Evolutionary conservation across 2,113 vertebrate species (phyloP).

Genomic region (Antechinus stuartii): DNA sequence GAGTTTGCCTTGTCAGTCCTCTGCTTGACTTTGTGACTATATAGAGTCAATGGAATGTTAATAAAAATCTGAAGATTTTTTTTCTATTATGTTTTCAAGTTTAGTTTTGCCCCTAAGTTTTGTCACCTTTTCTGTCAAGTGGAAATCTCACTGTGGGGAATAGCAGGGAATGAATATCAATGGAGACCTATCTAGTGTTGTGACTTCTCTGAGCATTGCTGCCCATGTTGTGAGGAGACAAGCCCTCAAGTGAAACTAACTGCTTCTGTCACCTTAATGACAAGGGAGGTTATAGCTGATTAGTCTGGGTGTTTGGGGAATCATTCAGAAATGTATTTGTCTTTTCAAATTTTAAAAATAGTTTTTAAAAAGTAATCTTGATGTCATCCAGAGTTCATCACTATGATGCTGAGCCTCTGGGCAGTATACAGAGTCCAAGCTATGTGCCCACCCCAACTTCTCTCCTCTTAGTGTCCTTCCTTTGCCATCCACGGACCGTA

Average conservation of each 20-base stretch:
- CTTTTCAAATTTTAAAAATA: constrained; percentile 6
- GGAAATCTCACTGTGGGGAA: background rate
- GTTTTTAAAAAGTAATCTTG: background rate
- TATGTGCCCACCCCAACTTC: background rate
- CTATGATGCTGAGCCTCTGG: background rate
- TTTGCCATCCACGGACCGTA: background rate
- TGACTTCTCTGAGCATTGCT: background rate
- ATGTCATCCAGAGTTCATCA: background rate
- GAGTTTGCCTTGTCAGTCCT: background rate
- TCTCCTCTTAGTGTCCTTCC: background rate
- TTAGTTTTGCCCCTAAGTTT: background rate
- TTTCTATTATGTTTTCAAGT: background rate
- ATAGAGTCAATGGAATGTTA: background rate
- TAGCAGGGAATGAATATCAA: background rate
- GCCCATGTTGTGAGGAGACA: constrained; percentile 2
- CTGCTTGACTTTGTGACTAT: background rate
- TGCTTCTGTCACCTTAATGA: constrained; percentile 1
- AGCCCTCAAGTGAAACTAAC: background rate
- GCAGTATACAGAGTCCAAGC: background rate
- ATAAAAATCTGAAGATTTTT: background rate
- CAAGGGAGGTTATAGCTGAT: constrained; percentile 1
- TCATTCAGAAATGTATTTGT: background rate
- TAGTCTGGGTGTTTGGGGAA: background rate
- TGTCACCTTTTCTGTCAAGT: constrained; percentile 1
- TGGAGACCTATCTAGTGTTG: background rate